These are phyloP conservation scores for Merodon equestris DNA, from an alignment of 2,888 invertebrate genomes.

Conservation along the genomic window DNA sequence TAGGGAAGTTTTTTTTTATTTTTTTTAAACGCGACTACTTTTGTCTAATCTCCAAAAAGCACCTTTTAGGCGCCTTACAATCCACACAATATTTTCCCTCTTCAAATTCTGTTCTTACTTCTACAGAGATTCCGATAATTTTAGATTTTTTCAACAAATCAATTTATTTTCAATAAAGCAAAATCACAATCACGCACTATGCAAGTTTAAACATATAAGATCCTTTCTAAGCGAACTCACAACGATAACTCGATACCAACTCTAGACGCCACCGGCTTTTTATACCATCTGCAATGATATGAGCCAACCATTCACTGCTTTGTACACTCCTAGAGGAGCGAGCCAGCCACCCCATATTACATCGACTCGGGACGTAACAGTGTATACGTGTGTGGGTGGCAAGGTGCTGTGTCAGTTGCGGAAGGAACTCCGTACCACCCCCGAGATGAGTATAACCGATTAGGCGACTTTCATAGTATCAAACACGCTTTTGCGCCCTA, in stretches of 20 bases:
- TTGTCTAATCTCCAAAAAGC: too few species aligned
- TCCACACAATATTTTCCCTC: too few species aligned
- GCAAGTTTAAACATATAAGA: slow-evolving; percentile 38
- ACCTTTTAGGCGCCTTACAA: too few species aligned
- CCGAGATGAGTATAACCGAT: slow-evolving; percentile 27
- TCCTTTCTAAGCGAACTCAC: slow-evolving; percentile 57
- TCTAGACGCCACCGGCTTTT: slow-evolving; percentile 49
- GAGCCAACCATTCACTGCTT: slow-evolving; percentile 22
- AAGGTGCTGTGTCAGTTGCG: too few species aligned
- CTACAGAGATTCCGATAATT: too few species aligned
- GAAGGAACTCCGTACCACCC: slow-evolving; percentile 10
- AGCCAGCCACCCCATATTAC: slow-evolving; percentile 30
- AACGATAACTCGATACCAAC: slow-evolving; percentile 59
- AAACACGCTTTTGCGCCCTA: slow-evolving; percentile 56
- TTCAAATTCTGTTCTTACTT: too few species aligned
- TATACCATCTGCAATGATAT: slow-evolving; percentile 62
- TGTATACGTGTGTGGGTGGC: slow-evolving; percentile 48
- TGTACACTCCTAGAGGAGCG: slow-evolving; percentile 9
- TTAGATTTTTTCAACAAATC: too few species aligned
- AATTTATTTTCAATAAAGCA: background rate
- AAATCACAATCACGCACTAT: slow-evolving; percentile 12
- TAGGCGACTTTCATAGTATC: slow-evolving; percentile 42
- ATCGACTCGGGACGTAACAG: slow-evolving; percentile 8
- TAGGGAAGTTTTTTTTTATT: too few species aligned
- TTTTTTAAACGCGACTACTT: too few species aligned